Conservation (phyloP, 2,797 vertebrate genomes). For the Poliocrania exsul region DNA sequence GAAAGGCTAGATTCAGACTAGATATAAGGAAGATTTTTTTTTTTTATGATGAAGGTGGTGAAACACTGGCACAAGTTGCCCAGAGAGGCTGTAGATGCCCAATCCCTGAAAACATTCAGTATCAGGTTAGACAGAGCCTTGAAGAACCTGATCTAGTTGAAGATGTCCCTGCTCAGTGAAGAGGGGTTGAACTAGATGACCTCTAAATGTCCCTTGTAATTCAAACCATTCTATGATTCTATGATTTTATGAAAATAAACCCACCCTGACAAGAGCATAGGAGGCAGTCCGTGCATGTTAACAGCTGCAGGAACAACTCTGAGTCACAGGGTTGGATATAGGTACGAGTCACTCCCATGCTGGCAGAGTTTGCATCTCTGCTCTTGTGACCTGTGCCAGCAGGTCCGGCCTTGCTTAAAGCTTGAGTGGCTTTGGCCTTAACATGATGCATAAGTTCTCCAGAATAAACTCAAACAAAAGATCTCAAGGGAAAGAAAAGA, state of each 20-base stretch:
- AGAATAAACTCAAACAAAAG: neutral
- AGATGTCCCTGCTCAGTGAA: neutral
- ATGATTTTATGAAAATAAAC: neutral
- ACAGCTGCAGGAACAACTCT: neutral
- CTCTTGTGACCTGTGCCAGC: neutral
- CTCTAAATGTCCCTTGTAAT: neutral
- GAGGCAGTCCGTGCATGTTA: neutral
- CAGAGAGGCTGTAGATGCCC: neutral
- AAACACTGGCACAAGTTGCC: neutral
- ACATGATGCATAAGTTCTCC: neutral
- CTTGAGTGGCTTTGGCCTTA: neutral
- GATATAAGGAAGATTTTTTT: neutral
- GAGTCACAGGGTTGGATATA: neutral
- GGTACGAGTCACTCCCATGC: rapidly evolving
- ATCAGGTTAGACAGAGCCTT: neutral
- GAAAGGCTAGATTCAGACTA: neutral
- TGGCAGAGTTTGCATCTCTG: neutral
- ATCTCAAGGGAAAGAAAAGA: neutral
- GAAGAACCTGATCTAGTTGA: neutral
- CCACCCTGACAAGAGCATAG: neutral
- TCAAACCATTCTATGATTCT: neutral
- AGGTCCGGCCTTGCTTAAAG: neutral
- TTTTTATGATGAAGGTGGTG: neutral
- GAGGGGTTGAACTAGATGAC: neutral
- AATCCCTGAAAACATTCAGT: neutral